Percentiles rank a stretch among this genome's conserved stretches.
Conservation (phyloP, 2,797 vertebrate genomes). For the Prionace glauca region DNA sequence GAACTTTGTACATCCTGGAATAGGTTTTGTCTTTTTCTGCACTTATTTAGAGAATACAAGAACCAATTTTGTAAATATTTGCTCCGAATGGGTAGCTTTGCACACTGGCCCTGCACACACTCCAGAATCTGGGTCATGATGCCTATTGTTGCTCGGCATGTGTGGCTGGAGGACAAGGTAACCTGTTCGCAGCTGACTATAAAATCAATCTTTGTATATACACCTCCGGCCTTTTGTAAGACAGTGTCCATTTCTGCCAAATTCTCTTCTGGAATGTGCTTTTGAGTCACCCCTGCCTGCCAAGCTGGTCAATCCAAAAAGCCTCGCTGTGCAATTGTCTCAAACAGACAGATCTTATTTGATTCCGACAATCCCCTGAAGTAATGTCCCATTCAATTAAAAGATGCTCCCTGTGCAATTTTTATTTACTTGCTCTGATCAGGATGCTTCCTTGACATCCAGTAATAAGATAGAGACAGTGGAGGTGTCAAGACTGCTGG, state of each 20-base stretch:
- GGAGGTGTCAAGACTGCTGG: neutral
- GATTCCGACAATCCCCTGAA: neutral
- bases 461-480: neutral
- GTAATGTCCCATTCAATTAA: neutral
- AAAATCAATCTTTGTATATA: neutral
- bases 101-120: neutral
- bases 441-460: neutral
- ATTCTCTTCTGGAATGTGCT: neutral
- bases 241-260: neutral
- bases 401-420: too few species aligned
- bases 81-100: neutral
- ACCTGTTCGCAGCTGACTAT: neutral
- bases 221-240: neutral
- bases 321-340: neutral
- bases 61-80: neutral
- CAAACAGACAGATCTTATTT: neutral
- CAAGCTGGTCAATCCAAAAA: neutral
- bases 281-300: neutral
- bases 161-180: neutral
- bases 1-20: neutral
- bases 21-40: neutral
- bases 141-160: neutral
- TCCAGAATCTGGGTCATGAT: neutral
- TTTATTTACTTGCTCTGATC: neutral
- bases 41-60: neutral